A percentile compares a stretch with the other conserved stretches of the same genome.
phyloP scores from a whole-genome alignment of 1,140 invertebrate species.

The Mercenaria mercenaria region DNA sequence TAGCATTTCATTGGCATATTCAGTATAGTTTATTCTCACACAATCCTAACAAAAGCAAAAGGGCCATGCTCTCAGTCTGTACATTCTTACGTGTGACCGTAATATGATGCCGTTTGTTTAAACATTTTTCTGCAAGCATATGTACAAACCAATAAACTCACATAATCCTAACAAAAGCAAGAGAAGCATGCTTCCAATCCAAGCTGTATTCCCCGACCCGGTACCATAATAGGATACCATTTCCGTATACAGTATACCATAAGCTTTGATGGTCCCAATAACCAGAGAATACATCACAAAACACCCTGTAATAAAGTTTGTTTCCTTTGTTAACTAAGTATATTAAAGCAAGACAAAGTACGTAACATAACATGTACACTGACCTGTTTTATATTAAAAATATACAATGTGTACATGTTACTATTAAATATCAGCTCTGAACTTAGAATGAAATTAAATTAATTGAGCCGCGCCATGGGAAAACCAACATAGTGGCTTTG shows the following conservation, averaged over 20 bases:
- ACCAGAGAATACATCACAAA: neutral
- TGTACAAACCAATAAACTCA: too few relatives aligned
- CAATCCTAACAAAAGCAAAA: conserved; percentile 59
- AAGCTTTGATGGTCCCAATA: conserved; percentile 63
- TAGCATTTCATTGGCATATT: too few relatives aligned
- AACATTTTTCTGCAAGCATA: conserved; percentile 67
- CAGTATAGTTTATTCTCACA: too few relatives aligned
- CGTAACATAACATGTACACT: too few relatives aligned
- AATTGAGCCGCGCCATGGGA: too few relatives aligned
- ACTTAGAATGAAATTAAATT: too few relatives aligned
- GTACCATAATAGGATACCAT: conserved; percentile 58
- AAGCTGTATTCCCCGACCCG: conserved; percentile 68
- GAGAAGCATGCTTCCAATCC: conserved; percentile 60
- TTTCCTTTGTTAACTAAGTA: too few relatives aligned
- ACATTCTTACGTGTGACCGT: conserved; percentile 57
- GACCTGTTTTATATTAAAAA: too few relatives aligned
- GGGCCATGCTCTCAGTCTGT: conserved; percentile 63
- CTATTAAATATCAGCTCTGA: too few relatives aligned
- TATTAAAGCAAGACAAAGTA: too few relatives aligned
- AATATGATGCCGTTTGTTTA: conserved; percentile 62
- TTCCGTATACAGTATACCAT: conserved; percentile 70
- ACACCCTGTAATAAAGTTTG: conserved; percentile 1
- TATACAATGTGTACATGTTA: too few relatives aligned
- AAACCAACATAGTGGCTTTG: too few relatives aligned
- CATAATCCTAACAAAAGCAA: conserved; percentile 63